Base-by-base conservation (phyloP, 2,888 invertebrate species). In the Crepidodera aurea region DNA sequence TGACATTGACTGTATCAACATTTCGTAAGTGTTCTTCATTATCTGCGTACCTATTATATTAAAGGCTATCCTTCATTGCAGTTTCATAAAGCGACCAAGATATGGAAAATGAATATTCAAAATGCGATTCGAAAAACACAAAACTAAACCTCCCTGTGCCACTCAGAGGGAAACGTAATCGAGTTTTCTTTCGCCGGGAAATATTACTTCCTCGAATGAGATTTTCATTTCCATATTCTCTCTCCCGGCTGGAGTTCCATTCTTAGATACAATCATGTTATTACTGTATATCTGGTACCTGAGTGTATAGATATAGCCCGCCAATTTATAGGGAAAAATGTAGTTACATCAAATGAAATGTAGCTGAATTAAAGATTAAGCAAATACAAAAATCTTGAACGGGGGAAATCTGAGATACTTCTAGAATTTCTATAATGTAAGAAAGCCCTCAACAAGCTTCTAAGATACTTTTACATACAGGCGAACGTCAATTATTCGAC, bases 61-160 rank as follows among this genome's bases (percentile, higher is more conserved):
- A 2, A 12, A 10, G 13, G 32, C 19, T 37, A 34, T 51, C 51
- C 34, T 12, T 34, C 51, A 51, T 22, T 15, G 18, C 51, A 27
- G 37, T 53, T 25, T 37, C 37, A 13, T 39, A 22, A 22, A 53
- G n/a, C 39, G 51, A 12, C 37, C 51, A 12, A 39, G 37, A 53
- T 12, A 44, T 44, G 54, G 42, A 55, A 55, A 55, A 55, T 55
- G 54, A 55, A 55, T 55, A 55, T 55, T 55, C 54, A 32, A 42
- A 55, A 54, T 42, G 18, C 25, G 40, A 22, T 29, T 25, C 40
- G 29, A 53, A 54, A 34, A 40, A 55, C 54, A 32, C 29, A 44
- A 55, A 55, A 55, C 44, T 55, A 44, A 55, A 55, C 29, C 44
- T 54, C 44, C 16, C 44, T 19, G 12, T 25, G 42, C 42, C 54